Conservation (phyloP, 2,113 vertebrate species). For the Sula dactylatra region DNA sequence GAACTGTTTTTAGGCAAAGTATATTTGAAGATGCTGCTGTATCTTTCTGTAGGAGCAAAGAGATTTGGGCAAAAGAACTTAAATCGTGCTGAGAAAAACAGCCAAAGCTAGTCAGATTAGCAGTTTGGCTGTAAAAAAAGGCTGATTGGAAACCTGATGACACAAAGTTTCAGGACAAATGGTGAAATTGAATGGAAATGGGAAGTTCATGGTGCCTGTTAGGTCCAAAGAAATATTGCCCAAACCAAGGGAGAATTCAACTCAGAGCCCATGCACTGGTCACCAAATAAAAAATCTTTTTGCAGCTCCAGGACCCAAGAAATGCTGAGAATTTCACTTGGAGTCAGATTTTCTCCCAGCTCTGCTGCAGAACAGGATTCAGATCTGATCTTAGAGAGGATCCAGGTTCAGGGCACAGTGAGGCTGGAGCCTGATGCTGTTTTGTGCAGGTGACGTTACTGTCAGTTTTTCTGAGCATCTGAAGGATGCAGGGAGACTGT, state of each 20-base stretch:
- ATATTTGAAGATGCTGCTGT: neutral
- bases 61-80: neutral
- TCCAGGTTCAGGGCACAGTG: neutral
- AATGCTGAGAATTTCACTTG: neutral
- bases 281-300: neutral
- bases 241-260: neutral
- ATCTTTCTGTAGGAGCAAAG: neutral
- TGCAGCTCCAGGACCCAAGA: neutral
- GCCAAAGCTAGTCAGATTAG: neutral
- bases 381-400: neutral
- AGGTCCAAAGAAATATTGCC: neutral
- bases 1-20: neutral
- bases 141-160: neutral
- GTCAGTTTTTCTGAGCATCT: neutral
- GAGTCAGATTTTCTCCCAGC: neutral
- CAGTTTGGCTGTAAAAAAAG: neutral
- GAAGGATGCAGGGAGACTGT: neutral
- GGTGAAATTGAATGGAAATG: neutral
- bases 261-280: neutral
- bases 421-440: neutral
- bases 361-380: neutral
- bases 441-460: neutral
- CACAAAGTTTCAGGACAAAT: neutral
- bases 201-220: neutral
- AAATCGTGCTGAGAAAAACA: neutral